Conservation (phyloP, 2,113 vertebrate species). For the Sula dactylatra region DNA sequence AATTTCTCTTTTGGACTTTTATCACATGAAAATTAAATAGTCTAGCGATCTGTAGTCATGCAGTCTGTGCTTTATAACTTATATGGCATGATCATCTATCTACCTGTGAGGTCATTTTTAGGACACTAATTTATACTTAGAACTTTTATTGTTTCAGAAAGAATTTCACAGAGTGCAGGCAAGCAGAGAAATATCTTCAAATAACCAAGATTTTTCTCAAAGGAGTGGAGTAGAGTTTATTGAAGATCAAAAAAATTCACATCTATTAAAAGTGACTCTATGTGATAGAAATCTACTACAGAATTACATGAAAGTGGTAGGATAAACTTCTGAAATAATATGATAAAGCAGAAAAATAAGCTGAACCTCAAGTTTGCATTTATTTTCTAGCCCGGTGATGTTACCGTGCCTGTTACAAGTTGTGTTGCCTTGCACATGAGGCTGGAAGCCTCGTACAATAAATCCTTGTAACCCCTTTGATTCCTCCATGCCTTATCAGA, state of each 20-base stretch:
- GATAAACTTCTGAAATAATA: not conserved
- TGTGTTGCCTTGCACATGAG: not conserved
- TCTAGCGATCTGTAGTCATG: not conserved
- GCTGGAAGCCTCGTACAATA: not conserved
- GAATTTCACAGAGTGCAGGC: not conserved
- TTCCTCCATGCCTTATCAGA: not conserved
- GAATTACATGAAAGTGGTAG: slow-evolving; percentile 39
- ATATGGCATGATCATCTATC: not conserved
- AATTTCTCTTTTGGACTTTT: not conserved
- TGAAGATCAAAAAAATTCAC: slow-evolving; percentile 61
- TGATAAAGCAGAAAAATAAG: slow-evolving; percentile 17
- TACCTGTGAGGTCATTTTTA: not conserved
- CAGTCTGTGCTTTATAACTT: not conserved
- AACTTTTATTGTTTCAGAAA: slow-evolving; percentile 39
- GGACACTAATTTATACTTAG: not conserved
- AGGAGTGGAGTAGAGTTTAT: slow-evolving; percentile 5
- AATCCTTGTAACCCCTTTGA: not conserved
- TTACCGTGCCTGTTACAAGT: not conserved
- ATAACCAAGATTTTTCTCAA: slow-evolving; percentile 34
- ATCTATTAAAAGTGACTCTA: slow-evolving; percentile 45
- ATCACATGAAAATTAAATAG: not conserved
- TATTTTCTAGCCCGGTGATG: not conserved
- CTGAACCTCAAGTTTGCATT: not conserved
- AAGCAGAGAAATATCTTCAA: slow-evolving; percentile 45
- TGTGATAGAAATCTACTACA: slow-evolving; percentile 43